Base-by-base conservation (phyloP, 2,113 vertebrate genomes). In the Amphilophus citrinellus region DNA sequence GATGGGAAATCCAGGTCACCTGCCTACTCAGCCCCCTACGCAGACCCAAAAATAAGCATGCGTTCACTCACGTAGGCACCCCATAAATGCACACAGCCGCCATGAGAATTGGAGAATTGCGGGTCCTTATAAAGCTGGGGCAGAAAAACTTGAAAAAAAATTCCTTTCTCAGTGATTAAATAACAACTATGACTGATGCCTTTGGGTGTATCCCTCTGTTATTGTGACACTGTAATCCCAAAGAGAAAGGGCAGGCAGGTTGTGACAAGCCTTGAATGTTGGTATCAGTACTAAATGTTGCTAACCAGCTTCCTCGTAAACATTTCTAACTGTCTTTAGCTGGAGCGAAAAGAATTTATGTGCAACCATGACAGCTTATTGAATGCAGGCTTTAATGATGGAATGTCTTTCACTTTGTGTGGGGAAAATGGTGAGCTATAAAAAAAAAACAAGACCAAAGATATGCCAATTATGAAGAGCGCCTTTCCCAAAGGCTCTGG, bases 1-100 rank as follows among this genome's bases (percentile, higher is more conserved):
- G 81, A 83, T 75, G 84, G 90, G 89, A 92, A 84, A 86, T 87
- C 76, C 89, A 87, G 85, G 89, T 91, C 89, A 76, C 65, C 88
- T 90, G 82, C 83, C 61, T 66, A 61, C 56, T 88, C 30, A 22
- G 73, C 65, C 42, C 15, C 18, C 9, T 0, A 61, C 7, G 7
- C 44, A 73, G 53, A 87, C 39, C 77, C 24, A n/a, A 44, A 83
- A 27, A 17, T 32, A 18, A 30, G 75, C 57, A 61, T 62, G 58
- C 24, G 27, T 61, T 30, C 10, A 10, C 37, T 27, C 90, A 85
- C 42, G 10, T 63, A 80, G 20, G 30, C 42, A 53, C 73, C 73
- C 75, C 56, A 20, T 30, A 56, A 59, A 59, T 18, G 44, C 1
- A 22, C 59, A 8, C 32, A 62, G 37, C 24, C 63, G 22, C 32